A percentile compares a stretch with the other conserved stretches of the same genome.
phyloP scores from a whole-genome alignment of 2,797 vertebrate species.

The Artibeus lituratus region DNA sequence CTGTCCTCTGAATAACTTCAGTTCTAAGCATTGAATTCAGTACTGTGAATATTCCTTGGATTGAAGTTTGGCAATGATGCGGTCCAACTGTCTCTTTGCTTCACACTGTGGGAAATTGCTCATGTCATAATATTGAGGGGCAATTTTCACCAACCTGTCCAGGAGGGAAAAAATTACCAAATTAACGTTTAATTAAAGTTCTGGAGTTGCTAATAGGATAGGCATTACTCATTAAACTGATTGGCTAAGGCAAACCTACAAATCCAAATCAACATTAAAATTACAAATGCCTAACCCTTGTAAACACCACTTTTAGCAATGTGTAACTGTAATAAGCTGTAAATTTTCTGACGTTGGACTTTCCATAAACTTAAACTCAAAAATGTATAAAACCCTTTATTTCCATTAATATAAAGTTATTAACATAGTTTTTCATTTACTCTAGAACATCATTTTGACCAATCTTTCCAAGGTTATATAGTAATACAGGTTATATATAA shows the following conservation, averaged over 20 bases:
- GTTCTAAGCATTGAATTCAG: slow-evolving; percentile 85
- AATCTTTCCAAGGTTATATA: not conserved
- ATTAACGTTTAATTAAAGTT: slow-evolving; percentile 52
- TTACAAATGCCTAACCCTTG: not conserved
- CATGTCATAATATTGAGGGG: slow-evolving; percentile 98
- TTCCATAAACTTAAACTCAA: not conserved
- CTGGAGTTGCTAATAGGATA: not conserved
- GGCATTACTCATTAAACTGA: not conserved
- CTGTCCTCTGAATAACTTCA: slow-evolving; percentile 85
- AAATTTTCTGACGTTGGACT: not conserved
- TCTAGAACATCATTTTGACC: not conserved
- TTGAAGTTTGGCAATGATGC: slow-evolving; percentile 95
- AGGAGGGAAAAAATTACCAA: slow-evolving; percentile 60
- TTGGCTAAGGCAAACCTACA: slow-evolving; percentile 16
- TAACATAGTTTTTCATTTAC: not conserved
- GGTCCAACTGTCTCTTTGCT: slow-evolving; percentile 97
- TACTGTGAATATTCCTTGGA: slow-evolving; percentile 98
- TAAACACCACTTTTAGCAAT: not conserved
- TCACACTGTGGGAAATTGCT: slow-evolving; percentile 98
- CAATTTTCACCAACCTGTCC: slow-evolving; percentile 96
- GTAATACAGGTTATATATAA: not conserved
- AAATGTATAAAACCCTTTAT: not conserved
- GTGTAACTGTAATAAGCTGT: not conserved
- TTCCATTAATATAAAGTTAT: not conserved
- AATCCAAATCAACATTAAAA: slow-evolving; percentile 6